phyloP scores from a whole-genome alignment of 2,888 invertebrate genomes.

The Acrocera orbiculus region DNA sequence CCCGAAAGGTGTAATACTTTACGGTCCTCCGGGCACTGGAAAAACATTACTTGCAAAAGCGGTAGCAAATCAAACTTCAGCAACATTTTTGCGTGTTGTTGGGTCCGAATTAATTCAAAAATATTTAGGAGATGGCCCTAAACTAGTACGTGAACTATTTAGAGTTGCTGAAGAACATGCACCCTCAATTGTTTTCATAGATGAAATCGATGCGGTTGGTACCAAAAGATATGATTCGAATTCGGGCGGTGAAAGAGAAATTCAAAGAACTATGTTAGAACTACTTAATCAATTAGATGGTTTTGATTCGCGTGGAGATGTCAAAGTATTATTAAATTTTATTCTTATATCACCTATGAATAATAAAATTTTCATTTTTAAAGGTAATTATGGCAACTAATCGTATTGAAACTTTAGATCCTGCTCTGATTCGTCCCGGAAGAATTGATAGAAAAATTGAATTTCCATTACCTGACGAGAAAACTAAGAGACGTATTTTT shows the following conservation, averaged over 20 bases:
- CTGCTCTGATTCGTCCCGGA: conserved; percentile 94
- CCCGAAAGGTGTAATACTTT: conserved; percentile 96
- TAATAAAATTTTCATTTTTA: conserved; percentile 6
- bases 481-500: conserved; percentile 91
- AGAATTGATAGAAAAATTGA: conserved; percentile 99
- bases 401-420: conserved; percentile 95
- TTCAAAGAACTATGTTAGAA: conserved; percentile 99
- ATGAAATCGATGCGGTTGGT: conserved; percentile 98
- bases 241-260: conserved; percentile 97
- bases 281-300: conserved; percentile 96
- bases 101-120: conserved; percentile 99
- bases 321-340: conserved; percentile 47
- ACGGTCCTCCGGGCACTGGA: conserved; percentile 96
- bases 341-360: neutral
- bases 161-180: conserved; percentile 99
- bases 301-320: conserved; percentile 91
- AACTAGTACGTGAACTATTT: conserved; percentile 92
- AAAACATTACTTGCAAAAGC: conserved; percentile 97
- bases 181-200: conserved; percentile 98
- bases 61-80: conserved; percentile 98
- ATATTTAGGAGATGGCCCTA: conserved; percentile 97
- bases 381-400: conserved; percentile 95
- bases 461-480: conserved; percentile 97
- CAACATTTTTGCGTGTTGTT: conserved; percentile 94
- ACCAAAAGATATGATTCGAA: conserved; percentile 98